A percentile compares a stretch with the other conserved stretches of the same genome.
phyloP scores from a whole-genome alignment of 2,797 vertebrate genomes.

The Antennarius maculatus region DNA sequence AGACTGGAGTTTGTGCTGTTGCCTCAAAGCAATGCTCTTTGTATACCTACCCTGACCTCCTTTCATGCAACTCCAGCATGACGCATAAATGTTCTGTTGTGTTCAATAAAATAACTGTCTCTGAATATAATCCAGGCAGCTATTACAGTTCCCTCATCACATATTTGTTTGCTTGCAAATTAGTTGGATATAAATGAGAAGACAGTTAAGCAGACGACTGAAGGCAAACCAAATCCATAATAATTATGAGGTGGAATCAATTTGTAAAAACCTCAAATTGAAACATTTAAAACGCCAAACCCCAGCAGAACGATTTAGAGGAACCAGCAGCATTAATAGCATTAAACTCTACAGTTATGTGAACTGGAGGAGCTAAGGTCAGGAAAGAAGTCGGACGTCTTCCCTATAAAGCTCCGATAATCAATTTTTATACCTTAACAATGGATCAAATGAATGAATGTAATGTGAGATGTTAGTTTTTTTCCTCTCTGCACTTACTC shows the following conservation, averaged over 20 bases:
- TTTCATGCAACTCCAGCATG: too few relatives aligned
- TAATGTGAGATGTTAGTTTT: conserved; percentile 1
- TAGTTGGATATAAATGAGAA: too few relatives aligned
- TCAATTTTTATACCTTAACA: conserved; percentile 13
- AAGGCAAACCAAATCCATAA: not conserved
- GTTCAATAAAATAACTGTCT: too few relatives aligned
- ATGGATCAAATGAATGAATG: conserved; percentile 7
- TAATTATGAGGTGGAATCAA: not conserved
- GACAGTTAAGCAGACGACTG: not conserved
- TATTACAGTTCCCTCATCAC: too few relatives aligned
- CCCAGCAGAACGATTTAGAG: not conserved
- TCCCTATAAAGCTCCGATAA: conserved; percentile 11
- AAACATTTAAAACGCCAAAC: conserved; percentile 1
- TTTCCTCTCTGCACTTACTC: too few relatives aligned
- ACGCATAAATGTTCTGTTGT: too few relatives aligned
- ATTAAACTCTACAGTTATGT: conserved; percentile 15
- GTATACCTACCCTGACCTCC: too few relatives aligned
- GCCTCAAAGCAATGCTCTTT: too few relatives aligned
- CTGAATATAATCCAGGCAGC: too few relatives aligned
- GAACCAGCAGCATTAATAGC: conserved; percentile 7
- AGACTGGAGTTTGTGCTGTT: too few relatives aligned
- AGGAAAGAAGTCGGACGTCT: conserved; percentile 9
- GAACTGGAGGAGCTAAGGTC: conserved; percentile 14
- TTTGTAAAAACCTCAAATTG: conserved; percentile 17
- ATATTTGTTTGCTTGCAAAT: too few relatives aligned